Evolutionary conservation across 1,140 invertebrate species (phyloP).

Genomic region (Drosophila simulans): DNA sequence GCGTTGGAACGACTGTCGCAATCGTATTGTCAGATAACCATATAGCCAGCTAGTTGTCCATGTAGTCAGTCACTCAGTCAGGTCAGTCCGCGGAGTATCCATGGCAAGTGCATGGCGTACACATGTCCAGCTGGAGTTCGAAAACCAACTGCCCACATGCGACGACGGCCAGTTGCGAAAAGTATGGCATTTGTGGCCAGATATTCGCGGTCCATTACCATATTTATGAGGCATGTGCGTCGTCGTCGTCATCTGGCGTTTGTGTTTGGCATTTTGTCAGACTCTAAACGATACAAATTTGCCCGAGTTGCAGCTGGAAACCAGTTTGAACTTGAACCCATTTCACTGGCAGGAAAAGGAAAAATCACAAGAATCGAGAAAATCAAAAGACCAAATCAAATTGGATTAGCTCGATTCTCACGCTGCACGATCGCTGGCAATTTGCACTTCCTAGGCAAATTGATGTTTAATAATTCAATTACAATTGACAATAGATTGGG

Average conservation of each 20-base stretch:
- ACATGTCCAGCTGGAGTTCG: slow-evolving; percentile 62
- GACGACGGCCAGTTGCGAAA: slow-evolving; percentile 55
- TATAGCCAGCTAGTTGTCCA: not conserved
- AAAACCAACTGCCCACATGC: slow-evolving; percentile 61
- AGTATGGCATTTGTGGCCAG: slow-evolving; percentile 69
- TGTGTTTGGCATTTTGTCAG: slow-evolving; percentile 74
- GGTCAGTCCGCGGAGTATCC: slow-evolving; percentile 51
- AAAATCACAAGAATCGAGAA: not conserved
- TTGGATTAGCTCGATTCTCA: slow-evolving; percentile 52
- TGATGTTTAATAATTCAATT: slow-evolving; percentile 77
- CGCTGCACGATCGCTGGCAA: slow-evolving; percentile 55
- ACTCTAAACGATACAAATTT: slow-evolving; percentile 76
- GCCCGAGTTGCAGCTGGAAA: slow-evolving; percentile 31
- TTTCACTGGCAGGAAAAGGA: slow-evolving; percentile 63
- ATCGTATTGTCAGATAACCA: slow-evolving; percentile 7
- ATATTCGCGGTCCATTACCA: slow-evolving; percentile 67
- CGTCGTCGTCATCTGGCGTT: slow-evolving; percentile 23
- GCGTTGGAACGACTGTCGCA: slow-evolving; percentile 53
- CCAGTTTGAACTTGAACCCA: slow-evolving; percentile 76
- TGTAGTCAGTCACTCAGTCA: slow-evolving; percentile 51
- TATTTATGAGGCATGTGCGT: slow-evolving; percentile 69
- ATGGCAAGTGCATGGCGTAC: slow-evolving; percentile 76
- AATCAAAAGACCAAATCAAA: not conserved
- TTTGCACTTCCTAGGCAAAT: slow-evolving; percentile 79
- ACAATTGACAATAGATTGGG: slow-evolving; percentile 56